Conservation (phyloP, 2,888 invertebrate species). For the Ditylenchus weischeri region DNA sequence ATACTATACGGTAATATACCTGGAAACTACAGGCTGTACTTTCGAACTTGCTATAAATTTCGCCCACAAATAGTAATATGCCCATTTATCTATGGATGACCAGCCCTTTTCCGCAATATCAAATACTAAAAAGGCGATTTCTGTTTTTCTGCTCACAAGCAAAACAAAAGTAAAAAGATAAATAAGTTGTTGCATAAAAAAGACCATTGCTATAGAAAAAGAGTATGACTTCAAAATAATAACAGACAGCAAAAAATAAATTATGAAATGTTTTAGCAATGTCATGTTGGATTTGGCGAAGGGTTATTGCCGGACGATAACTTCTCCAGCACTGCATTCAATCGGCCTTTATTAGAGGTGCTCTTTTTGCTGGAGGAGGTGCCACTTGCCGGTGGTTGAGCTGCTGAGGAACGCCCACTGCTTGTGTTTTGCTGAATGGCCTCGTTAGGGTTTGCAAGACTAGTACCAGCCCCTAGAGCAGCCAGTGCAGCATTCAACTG, state of each 20-base stretch:
- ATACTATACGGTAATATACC: too few relatives aligned
- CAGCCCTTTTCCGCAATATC: too few relatives aligned
- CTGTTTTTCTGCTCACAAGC: too few relatives aligned
- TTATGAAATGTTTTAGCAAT: background rate
- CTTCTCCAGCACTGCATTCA: constrained; percentile 18
- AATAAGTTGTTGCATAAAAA: too few relatives aligned
- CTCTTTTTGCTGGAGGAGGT: background rate
- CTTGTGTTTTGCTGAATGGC: background rate
- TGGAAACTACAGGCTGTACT: too few relatives aligned
- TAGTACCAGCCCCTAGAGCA: background rate
- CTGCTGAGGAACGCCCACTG: background rate
- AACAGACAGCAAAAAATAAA: background rate
- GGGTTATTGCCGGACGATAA: constrained; percentile 2
- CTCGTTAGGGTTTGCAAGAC: background rate
- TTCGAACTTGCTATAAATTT: too few relatives aligned
- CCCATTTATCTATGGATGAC: too few relatives aligned
- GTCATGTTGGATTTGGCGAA: constrained; percentile 10
- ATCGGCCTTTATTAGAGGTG: background rate
- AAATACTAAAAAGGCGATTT: too few relatives aligned
- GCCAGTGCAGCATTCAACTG: constrained; percentile 3
- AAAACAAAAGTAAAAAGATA: too few relatives aligned
- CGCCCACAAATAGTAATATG: too few relatives aligned
- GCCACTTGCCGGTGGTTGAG: background rate
- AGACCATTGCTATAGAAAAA: too few relatives aligned
- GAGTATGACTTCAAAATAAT: too few relatives aligned